These are phyloP conservation scores for Thunnus albacares DNA, from an alignment of 2,797 vertebrate genomes.

Conservation along the genomic window DNA sequence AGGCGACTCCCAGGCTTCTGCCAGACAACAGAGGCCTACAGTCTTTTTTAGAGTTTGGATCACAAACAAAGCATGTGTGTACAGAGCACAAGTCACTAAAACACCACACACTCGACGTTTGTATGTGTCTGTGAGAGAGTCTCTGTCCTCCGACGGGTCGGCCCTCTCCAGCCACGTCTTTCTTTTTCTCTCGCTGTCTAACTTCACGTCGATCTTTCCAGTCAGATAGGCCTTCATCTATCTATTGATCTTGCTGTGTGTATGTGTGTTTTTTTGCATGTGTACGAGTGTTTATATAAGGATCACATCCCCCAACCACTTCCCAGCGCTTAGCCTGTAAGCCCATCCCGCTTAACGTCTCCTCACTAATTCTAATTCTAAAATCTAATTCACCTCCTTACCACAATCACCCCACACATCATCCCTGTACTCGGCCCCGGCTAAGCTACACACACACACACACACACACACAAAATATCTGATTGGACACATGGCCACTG, in stretches of 20 bases:
- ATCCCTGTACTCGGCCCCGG: conserved; percentile 58
- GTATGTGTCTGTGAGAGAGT: conserved; percentile 19
- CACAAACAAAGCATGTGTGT: conserved; percentile 60
- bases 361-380: conserved; percentile 79
- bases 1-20: conserved; percentile 58
- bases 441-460: conserved; percentile 51
- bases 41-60: conserved; percentile 66
- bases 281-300: conserved; percentile 58
- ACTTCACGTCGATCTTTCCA: conserved; percentile 18
- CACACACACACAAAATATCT: conserved; percentile 47
- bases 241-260: conserved; percentile 44
- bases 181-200: background rate
- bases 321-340: conserved; percentile 73
- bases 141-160: conserved; percentile 16
- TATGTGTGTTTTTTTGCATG: conserved; percentile 1
- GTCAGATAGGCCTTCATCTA: conserved; percentile 17
- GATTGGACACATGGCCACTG: conserved; percentile 57
- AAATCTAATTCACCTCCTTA: conserved; percentile 81
- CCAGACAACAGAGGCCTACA: conserved; percentile 68
- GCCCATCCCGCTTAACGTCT: conserved; percentile 77
- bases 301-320: conserved; percentile 48
- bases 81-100: conserved; percentile 54
- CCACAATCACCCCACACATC: conserved; percentile 77
- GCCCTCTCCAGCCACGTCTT: conserved; percentile 2
- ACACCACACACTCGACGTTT: conserved; percentile 47